Base-by-base conservation (phyloP, 2,797 vertebrate species). In the Parauchenoglanis punctatus region DNA sequence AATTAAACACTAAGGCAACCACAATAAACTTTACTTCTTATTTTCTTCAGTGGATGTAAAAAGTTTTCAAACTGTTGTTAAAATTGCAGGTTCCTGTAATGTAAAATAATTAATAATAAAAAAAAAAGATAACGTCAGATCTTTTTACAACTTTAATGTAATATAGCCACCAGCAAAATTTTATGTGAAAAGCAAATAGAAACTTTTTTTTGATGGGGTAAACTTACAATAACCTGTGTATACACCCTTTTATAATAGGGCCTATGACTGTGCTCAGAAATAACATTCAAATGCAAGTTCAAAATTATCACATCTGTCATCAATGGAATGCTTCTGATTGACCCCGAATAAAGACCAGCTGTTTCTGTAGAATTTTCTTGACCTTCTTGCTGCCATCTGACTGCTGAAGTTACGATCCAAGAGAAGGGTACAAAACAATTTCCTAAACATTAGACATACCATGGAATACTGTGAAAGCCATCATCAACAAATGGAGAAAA, bases 291-390 rank as follows among this genome's bases (percentile, higher is more conserved):
- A 18, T 12, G 49, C 23, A 75, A 54, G 25, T 54, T 18, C 73
- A 76, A 52, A 76, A 76, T 13, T 28, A 76, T 56, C 52, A 56
- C 75, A 78, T 13, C 25, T 54, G 28, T 78, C 75, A 56, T 78
- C 15, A 78, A 20, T 56, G 18, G 56, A 10, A 6, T 78, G 15
- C 7, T 52, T 77, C 25, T 78, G 7, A 28, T 28, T 56, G 56
- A 78, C 7, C n/a, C 52, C 8, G 18, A 78, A 78, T 52, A 78
- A 75, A 75, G 40, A 28, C 46, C 28, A 58, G 2, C 54, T 56
- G 7, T 75, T 75, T 75, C 44, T 52, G 44, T 46, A 10, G 35
- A 25, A 7, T 54, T 77, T 54, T 54, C 70, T 35, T 68, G 15
- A 35, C 44, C 4, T 52, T 75, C 72, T 52, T 52, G 6, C 12